Evolutionary conservation across 2,888 invertebrate genomes (phyloP).

Genomic region (Cartodere bifasciata): DNA sequence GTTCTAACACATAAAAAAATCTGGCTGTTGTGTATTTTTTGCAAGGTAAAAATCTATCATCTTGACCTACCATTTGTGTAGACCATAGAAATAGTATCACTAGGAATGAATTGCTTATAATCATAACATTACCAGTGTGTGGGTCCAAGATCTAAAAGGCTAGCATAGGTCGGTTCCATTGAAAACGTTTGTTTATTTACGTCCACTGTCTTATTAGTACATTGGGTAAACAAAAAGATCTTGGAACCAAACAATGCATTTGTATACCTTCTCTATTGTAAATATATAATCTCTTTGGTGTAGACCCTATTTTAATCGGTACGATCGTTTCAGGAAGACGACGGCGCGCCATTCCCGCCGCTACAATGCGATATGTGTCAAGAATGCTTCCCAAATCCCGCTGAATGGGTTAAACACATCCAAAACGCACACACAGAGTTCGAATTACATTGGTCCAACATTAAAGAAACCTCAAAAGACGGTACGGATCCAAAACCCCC

Average conservation of each 20-base stretch:
- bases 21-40: no score
- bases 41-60: no score
- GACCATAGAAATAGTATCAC: no score
- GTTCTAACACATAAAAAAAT: no score
- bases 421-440: constrained; percentile 71
- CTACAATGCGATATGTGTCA: constrained; percentile 67
- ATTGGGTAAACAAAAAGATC: background rate
- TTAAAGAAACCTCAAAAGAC: constrained; percentile 40
- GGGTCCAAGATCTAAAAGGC: no score
- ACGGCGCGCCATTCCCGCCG: constrained; percentile 55
- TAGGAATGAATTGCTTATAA: no score
- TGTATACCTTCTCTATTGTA: background rate
- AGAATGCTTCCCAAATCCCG: constrained; percentile 65
- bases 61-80: no score
- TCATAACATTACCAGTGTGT: no score
- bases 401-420: constrained; percentile 78
- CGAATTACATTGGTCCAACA: constrained; percentile 66
- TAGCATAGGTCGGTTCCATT: no score
- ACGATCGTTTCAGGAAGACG: constrained; percentile 30
- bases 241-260: background rate
- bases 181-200: no score
- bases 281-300: background rate
- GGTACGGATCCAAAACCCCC: constrained; percentile 6
- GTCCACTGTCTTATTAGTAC: no score
- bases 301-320: constrained; percentile 2